A percentile compares a stretch with the other conserved stretches of the same genome.
These are phyloP conservation scores for Montipora efflorescens DNA, from an alignment of 64 coral and sea anemone species.

Conservation along the genomic window DNA sequence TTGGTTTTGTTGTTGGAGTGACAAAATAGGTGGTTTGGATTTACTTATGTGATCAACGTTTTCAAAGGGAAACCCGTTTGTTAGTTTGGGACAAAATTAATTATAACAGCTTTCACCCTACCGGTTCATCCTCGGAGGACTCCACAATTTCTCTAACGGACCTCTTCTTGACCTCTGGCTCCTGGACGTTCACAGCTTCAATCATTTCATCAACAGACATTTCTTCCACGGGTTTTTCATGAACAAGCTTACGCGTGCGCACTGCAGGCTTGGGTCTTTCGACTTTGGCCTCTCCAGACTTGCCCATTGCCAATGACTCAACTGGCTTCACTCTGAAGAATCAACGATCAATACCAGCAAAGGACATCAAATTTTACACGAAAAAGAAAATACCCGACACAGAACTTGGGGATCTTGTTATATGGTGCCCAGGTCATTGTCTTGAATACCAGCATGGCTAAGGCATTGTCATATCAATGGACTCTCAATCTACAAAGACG, in stretches of 20 bases:
- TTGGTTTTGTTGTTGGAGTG: too few relatives aligned
- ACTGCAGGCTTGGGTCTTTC: slow-evolving; percentile 65
- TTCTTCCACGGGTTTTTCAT: slow-evolving; percentile 69
- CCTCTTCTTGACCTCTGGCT: neutral
- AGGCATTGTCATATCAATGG: too few relatives aligned
- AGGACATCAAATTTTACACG: neutral
- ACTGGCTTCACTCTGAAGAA: slow-evolving; percentile 17
- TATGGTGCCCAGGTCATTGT: too few relatives aligned
- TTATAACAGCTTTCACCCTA: neutral
- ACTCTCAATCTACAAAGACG: too few relatives aligned
- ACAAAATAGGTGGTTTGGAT: too few relatives aligned
- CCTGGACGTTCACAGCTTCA: slow-evolving; percentile 12
- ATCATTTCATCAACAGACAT: slow-evolving; percentile 74
- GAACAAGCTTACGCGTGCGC: slow-evolving; percentile 40
- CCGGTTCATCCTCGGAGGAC: slow-evolving; percentile 5
- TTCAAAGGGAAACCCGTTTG: too few relatives aligned
- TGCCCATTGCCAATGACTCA: slow-evolving; percentile 44
- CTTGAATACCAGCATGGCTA: too few relatives aligned
- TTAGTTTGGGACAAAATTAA: too few relatives aligned
- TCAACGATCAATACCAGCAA: neutral
- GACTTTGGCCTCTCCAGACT: slow-evolving; percentile 7
- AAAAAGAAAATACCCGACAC: too few relatives aligned
- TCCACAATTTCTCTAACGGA: slow-evolving; percentile 4
- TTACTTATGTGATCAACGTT: too few relatives aligned
- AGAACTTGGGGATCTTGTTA: too few relatives aligned